Conservation (phyloP, 2,888 invertebrate genomes). For the Heliconius aoede region DNA sequence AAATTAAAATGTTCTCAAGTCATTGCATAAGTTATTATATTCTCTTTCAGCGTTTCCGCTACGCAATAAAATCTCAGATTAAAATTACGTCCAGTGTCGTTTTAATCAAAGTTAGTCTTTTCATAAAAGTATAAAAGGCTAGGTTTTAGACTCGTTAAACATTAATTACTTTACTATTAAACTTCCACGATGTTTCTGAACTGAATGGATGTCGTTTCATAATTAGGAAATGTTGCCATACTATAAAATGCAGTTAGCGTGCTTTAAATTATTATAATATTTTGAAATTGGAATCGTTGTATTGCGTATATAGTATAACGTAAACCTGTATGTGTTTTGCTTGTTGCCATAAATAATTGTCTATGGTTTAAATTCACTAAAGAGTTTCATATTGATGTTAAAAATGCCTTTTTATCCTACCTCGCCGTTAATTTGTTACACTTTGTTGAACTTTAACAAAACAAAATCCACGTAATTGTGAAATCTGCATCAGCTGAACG, state of each 20-base stretch:
- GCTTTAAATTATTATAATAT: neutral
- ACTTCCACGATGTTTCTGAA: constrained; percentile 16
- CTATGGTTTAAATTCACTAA: neutral
- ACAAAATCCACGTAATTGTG: constrained; percentile 36
- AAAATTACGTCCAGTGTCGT: constrained; percentile 17
- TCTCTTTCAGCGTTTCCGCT: constrained; percentile 30
- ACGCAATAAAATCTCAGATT: constrained; percentile 32
- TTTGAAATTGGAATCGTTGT: too few relatives aligned
- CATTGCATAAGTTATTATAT: constrained; percentile 15
- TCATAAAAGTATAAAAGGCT: constrained; percentile 25
- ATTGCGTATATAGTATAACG: too few relatives aligned
- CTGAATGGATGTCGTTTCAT: constrained; percentile 4
- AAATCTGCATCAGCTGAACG: constrained; percentile 20
- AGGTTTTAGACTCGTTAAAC: constrained; percentile 32
- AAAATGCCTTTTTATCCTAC: constrained; percentile 10
- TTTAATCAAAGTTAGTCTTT: constrained; percentile 29
- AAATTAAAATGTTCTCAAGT: constrained; percentile 4
- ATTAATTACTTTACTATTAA: constrained; percentile 38
- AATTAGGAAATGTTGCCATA: neutral
- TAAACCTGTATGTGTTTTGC: too few relatives aligned
- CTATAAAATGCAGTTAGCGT: neutral
- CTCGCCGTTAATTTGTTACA: constrained; percentile 22
- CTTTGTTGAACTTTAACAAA: constrained; percentile 41
- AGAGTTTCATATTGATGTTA: constrained; percentile 1
- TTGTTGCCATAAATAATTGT: too few relatives aligned